Evolutionary conservation across 2,113 vertebrate species (phyloP).

Genomic region (Eptatretus burgeri): DNA sequence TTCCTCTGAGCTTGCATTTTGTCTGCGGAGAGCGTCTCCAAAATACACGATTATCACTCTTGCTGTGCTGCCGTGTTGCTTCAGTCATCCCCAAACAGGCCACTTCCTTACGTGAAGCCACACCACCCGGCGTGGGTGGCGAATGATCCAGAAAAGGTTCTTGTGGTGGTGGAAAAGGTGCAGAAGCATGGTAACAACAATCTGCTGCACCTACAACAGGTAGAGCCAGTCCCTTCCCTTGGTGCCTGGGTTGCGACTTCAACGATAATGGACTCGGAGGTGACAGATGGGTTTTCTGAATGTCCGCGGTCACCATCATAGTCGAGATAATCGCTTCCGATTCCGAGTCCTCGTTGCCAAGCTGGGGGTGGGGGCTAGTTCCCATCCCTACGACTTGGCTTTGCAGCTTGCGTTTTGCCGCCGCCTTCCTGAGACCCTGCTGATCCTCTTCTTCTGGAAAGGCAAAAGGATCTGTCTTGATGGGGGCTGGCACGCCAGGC

Average conservation of each 20-base stretch:
- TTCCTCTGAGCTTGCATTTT: constrained; percentile 38
- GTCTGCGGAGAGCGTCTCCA: constrained; percentile 19
- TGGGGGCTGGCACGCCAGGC: constrained; percentile 46
- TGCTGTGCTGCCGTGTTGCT: constrained; percentile 16
- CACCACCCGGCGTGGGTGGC: constrained; percentile 18
- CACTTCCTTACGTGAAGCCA: constrained; percentile 14
- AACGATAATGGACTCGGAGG: too few relatives aligned
- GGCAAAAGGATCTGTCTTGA: constrained; percentile 80
- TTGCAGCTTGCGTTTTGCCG: constrained; percentile 58
- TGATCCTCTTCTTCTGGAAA: constrained; percentile 60
- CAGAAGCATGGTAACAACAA: constrained; percentile 65
- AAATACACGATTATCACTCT: constrained; percentile 20
- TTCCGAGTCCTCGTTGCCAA: constrained; percentile 52
- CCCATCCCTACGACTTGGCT: constrained; percentile 49
- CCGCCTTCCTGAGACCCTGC: constrained; percentile 35
- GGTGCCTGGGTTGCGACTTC: too few relatives aligned
- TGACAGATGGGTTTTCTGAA: too few relatives aligned
- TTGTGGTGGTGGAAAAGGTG: constrained; percentile 23
- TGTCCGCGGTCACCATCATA: too few relatives aligned
- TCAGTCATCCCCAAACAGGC: constrained; percentile 14
- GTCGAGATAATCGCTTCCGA: constrained; percentile 17
- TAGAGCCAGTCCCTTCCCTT: too few relatives aligned
- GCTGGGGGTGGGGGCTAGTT: constrained; percentile 26
- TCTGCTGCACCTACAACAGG: constrained; percentile 18
- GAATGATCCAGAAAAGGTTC: constrained; percentile 12